These are phyloP conservation scores for Coelogynopora nodosa DNA, from an alignment of 2,888 invertebrate species.

Conservation along the genomic window DNA sequence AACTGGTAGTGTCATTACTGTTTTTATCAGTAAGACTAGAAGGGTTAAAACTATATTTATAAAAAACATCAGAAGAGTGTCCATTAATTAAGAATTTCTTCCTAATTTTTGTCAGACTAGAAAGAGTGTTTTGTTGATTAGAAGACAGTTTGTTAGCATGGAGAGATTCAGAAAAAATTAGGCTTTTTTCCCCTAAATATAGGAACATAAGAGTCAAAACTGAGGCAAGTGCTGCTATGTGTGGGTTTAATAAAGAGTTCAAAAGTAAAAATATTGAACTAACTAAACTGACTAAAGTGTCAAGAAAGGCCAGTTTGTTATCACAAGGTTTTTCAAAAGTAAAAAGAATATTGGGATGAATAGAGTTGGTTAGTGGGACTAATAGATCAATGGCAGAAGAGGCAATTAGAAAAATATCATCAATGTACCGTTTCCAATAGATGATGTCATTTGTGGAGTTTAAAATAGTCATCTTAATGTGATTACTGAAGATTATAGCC, in stretches of 20 bases:
- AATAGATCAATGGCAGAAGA: neutral
- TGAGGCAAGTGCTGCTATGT: slow-evolving; percentile 1
- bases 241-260: slow-evolving; percentile 13
- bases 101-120: neutral
- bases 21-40: no score
- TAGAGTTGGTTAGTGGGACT: slow-evolving; percentile 1
- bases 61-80: neutral
- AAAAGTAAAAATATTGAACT: slow-evolving; percentile 20
- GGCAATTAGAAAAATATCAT: slow-evolving; percentile 17
- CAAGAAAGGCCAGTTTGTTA: slow-evolving; percentile 11
- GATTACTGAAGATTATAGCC: neutral
- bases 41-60: neutral
- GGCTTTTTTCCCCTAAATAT: neutral
- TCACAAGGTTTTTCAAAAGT: slow-evolving; percentile 11
- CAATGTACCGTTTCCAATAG: slow-evolving; percentile 11
- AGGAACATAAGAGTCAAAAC: neutral
- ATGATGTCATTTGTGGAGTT: neutral
- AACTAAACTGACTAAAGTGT: slow-evolving; percentile 8
- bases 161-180: neutral
- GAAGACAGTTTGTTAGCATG: neutral
- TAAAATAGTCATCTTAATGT: neutral
- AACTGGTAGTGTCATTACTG: no score
- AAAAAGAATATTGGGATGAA: slow-evolving; percentile 32
- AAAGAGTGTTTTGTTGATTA: neutral
- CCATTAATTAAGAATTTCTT: neutral